Evolutionary conservation across 2,113 vertebrate species (phyloP).

Genomic region (Nematolebias whitei): DNA sequence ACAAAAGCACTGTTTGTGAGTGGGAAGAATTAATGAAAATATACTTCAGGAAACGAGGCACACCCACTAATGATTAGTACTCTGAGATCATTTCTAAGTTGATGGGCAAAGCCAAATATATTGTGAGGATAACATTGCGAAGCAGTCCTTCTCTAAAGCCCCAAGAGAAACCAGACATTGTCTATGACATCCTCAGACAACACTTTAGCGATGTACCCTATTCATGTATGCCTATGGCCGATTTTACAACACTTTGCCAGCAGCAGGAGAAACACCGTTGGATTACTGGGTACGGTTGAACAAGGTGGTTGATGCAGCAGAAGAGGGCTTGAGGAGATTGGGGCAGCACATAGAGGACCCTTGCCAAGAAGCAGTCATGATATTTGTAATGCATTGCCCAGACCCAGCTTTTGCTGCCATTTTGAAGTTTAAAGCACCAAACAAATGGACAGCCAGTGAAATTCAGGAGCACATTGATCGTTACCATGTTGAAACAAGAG

Average conservation of each 20-base stretch:
- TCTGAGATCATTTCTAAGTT: conserved; percentile 19
- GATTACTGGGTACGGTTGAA: conserved; percentile 45
- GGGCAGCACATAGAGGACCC: conserved; percentile 19
- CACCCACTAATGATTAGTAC: background rate
- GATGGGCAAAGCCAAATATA: conserved; percentile 38
- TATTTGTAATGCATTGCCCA: conserved; percentile 54
- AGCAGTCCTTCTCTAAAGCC: conserved; percentile 8
- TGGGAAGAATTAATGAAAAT: conserved; percentile 17
- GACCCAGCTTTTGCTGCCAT: conserved; percentile 27
- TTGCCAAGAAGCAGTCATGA: conserved; percentile 30
- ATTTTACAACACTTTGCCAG: conserved; percentile 45
- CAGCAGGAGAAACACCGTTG: conserved; percentile 12
- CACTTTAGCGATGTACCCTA: conserved; percentile 32
- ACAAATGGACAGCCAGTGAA: conserved; percentile 46
- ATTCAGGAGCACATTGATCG: conserved; percentile 41
- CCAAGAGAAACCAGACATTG: conserved; percentile 9
- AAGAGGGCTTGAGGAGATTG: conserved; percentile 30
- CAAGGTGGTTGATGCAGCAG: conserved; percentile 39
- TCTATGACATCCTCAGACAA: conserved; percentile 41
- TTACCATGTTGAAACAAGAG: conserved; percentile 8
- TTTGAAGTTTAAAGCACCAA: conserved; percentile 45
- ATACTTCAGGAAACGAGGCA: conserved; percentile 13
- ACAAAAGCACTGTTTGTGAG: conserved; percentile 11
- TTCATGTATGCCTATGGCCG: conserved; percentile 36
- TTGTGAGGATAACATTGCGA: conserved; percentile 31